Evolutionary conservation across 23 tunicate genomes (phyloP).

Genomic region (Halocynthia roretzi): DNA sequence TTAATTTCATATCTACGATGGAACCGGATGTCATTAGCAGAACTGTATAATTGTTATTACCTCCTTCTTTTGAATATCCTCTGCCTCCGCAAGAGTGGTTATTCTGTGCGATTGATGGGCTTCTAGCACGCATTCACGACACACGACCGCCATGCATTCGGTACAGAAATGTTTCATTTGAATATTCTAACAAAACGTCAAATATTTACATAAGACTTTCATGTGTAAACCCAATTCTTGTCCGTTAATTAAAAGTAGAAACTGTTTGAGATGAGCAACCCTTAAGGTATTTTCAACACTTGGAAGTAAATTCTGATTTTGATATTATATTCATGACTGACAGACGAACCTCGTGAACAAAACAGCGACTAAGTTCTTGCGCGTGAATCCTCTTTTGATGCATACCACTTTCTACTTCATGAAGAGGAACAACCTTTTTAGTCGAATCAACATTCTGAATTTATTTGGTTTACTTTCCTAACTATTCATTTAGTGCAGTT

Average conservation of each 20-base stretch:
- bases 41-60: not conserved
- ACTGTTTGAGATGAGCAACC: too few species aligned
- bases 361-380: constrained; percentile 52
- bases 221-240: too few species aligned
- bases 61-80: constrained; percentile 15
- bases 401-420: constrained; percentile 54
- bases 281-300: too few species aligned
- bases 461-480: not conserved
- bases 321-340: not conserved
- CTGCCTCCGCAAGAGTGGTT: constrained; percentile 15
- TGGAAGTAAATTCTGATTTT: too few species aligned
- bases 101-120: constrained; percentile 42
- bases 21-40: not conserved
- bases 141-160: constrained; percentile 35
- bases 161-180: constrained; percentile 40
- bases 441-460: not conserved
- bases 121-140: constrained; percentile 54
- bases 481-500: not conserved
- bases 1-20: not conserved
- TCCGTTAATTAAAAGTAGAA: too few species aligned
- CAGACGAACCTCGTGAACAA: constrained; percentile 29
- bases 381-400: constrained; percentile 29
- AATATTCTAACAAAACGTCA: not conserved
- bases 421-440: constrained; percentile 42
- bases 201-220: too few species aligned